Evolutionary conservation across 2,797 vertebrate species (phyloP).

Genomic region (Oreochromis grahami): DNA sequence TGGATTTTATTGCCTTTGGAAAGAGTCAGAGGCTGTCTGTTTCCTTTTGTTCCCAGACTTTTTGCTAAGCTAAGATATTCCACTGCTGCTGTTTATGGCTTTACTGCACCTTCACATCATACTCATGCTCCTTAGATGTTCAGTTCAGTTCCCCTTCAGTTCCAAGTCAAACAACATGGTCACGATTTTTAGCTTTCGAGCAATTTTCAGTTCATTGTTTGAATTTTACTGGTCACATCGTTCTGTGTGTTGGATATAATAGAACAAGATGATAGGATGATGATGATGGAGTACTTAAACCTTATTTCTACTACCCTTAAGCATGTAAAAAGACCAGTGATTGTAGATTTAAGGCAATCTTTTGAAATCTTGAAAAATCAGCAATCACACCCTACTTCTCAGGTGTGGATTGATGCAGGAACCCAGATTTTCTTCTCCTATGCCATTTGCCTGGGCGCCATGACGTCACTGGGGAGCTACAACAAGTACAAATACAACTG

Average conservation of each 20-base stretch:
- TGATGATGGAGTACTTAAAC: neutral
- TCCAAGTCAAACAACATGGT: neutral
- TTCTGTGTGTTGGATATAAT: neutral
- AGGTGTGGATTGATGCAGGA: conserved; percentile 99
- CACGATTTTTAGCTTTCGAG: neutral
- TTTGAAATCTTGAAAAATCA: neutral
- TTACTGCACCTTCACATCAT: neutral
- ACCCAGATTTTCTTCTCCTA: conserved; percentile 99
- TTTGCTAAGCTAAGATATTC: neutral
- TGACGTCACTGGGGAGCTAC: conserved; percentile 99
- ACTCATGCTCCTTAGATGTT: neutral
- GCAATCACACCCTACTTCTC: neutral
- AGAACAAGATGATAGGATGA: neutral
- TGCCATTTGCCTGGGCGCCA: conserved; percentile 97
- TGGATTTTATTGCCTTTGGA: neutral
- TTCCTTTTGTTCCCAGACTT: neutral
- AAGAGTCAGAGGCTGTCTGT: neutral
- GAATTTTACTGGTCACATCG: neutral
- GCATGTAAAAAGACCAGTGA: neutral
- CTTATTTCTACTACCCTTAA: neutral
- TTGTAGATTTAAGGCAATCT: neutral
- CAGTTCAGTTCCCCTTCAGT: neutral
- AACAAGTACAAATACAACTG: conserved; percentile 99
- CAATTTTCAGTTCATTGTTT: neutral
- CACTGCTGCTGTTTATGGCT: neutral